Conservation (phyloP, 2,888 invertebrate species). For the Melikaiella ostensackeni region DNA sequence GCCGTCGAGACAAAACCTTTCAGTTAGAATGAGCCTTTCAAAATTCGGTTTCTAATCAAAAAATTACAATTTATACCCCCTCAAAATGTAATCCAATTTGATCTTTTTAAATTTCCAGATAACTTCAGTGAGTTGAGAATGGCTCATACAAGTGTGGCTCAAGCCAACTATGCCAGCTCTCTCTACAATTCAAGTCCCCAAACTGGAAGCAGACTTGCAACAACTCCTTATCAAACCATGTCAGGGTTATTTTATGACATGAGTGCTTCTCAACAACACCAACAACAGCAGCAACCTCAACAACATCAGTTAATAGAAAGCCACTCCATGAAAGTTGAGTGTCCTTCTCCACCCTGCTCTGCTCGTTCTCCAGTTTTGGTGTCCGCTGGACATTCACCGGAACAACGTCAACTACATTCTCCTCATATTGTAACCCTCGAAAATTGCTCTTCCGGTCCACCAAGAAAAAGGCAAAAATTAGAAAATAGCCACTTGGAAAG, state of each 20-base stretch:
- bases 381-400: constrained; percentile 70
- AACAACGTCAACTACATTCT: constrained; percentile 68
- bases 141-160: constrained; percentile 58
- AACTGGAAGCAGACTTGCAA: constrained; percentile 54
- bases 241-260: constrained; percentile 69
- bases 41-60: neutral
- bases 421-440: constrained; percentile 72
- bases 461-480: constrained; percentile 64
- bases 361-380: constrained; percentile 71
- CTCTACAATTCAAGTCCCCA: constrained; percentile 61
- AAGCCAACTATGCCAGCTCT: constrained; percentile 57
- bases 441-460: constrained; percentile 65
- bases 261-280: constrained; percentile 61
- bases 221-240: constrained; percentile 58
- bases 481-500: constrained; percentile 78
- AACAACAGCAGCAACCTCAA: constrained; percentile 67
- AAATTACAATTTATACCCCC: neutral
- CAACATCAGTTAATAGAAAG: constrained; percentile 65
- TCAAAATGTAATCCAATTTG: neutral
- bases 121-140: constrained; percentile 64
- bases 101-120: constrained; percentile 53
- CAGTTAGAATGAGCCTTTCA: no score
- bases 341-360: constrained; percentile 68
- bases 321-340: constrained; percentile 73
- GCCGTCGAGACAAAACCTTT: no score